Evolutionary conservation across 2,797 vertebrate species (phyloP).

Genomic region (Protonibea diacanthus): DNA sequence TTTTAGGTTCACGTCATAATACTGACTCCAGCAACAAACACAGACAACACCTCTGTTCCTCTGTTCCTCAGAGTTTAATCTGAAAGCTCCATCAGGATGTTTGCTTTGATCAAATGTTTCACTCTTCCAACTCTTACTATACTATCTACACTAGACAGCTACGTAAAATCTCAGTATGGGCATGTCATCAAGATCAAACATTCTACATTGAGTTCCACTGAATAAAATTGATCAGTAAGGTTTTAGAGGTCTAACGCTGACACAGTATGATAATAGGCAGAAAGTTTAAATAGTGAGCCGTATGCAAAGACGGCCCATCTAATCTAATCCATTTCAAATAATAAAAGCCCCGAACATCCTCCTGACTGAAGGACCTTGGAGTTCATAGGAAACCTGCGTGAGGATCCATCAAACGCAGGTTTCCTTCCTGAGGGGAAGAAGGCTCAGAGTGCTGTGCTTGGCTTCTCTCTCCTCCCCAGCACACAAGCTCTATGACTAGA

Average conservation of each 20-base stretch:
- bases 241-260: background rate
- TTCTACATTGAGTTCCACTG: background rate
- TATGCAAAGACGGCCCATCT: background rate
- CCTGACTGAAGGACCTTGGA: constrained; percentile 46
- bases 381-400: constrained; percentile 66
- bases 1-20: background rate
- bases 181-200: background rate
- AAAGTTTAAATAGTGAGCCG: constrained; percentile 14
- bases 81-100: background rate
- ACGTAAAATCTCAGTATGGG: background rate
- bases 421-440: constrained; percentile 71
- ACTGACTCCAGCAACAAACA: background rate
- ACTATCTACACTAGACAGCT: background rate
- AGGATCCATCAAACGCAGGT: constrained; percentile 58
- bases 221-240: background rate
- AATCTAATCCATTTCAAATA: constrained; percentile 25
- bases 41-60: no score
- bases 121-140: background rate
- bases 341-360: constrained; percentile 51
- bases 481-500: constrained; percentile 20
- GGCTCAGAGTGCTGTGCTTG: constrained; percentile 37
- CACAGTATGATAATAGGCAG: background rate
- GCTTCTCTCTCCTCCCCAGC: constrained; percentile 37
- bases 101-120: background rate
- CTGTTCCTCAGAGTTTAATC: background rate